A percentile compares a stretch with the other conserved stretches of the same genome.
Evolutionary conservation across 2,113 vertebrate species (phyloP).

Genomic region (Brevimyrus niger): DNA sequence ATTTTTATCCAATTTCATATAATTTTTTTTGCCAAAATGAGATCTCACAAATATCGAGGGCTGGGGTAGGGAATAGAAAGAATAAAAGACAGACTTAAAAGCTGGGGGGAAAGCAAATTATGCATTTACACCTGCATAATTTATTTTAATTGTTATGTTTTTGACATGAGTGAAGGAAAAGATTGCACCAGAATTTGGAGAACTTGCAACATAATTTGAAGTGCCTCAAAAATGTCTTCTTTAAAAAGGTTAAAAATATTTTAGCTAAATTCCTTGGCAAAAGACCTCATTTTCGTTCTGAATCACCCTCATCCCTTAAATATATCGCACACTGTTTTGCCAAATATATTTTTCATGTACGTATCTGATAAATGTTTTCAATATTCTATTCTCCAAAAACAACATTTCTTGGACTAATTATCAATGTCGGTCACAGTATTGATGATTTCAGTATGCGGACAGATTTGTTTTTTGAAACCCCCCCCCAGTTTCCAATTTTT

Average conservation of each 20-base stretch:
- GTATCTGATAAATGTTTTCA: background rate
- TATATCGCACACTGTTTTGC: background rate
- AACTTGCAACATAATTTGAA: constrained; percentile 2
- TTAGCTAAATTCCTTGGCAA: background rate
- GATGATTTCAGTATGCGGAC: background rate
- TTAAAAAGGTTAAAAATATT: background rate
- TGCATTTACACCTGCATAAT: background rate
- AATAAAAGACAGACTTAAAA: background rate
- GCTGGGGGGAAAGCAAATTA: background rate
- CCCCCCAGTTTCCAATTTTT: background rate
- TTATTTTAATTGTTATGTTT: background rate
- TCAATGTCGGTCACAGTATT: background rate
- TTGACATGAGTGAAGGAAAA: background rate
- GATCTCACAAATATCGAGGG: background rate
- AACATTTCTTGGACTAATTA: background rate
- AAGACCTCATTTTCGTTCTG: background rate
- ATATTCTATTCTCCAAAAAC: background rate
- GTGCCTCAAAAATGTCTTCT: background rate
- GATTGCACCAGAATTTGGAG: background rate
- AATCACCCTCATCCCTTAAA: background rate
- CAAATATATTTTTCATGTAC: background rate
- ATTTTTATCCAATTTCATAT: background rate
- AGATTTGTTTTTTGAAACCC: background rate
- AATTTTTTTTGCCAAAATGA: background rate
- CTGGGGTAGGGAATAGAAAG: background rate